Conservation (phyloP, 2,113 vertebrate genomes). For the Promerops cafer region DNA sequence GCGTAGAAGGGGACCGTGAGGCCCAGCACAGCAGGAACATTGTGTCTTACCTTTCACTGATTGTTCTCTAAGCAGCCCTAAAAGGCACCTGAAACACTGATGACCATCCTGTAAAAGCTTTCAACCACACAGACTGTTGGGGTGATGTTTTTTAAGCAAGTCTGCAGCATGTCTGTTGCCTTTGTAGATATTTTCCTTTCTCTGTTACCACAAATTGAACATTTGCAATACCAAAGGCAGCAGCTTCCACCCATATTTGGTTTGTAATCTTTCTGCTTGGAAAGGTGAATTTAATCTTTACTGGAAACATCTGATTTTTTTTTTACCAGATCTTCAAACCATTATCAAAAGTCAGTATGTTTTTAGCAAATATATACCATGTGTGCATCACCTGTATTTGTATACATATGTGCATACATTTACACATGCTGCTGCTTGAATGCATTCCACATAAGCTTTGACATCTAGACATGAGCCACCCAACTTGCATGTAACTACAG, state of each 20-base stretch:
- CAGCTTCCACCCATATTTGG: fast-evolving
- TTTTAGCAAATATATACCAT: background rate
- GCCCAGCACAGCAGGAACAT: background rate
- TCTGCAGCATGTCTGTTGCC: background rate
- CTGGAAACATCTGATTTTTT: background rate
- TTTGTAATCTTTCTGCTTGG: background rate
- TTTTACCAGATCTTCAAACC: background rate
- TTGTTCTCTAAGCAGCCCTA: background rate
- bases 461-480: background rate
- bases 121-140: background rate
- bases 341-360: background rate
- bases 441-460: background rate
- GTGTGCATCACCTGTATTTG: background rate
- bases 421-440: background rate
- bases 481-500: background rate
- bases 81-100: background rate
- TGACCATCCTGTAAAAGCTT: background rate
- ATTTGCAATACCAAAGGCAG: background rate
- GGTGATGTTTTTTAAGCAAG: background rate
- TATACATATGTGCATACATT: background rate
- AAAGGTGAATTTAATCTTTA: background rate
- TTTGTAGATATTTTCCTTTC: background rate
- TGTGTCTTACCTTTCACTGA: background rate
- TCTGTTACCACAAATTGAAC: background rate
- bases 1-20: background rate